These are phyloP conservation scores for Mystacornis crossleyi DNA, from an alignment of 2,113 vertebrate genomes.

Conservation along the genomic window DNA sequence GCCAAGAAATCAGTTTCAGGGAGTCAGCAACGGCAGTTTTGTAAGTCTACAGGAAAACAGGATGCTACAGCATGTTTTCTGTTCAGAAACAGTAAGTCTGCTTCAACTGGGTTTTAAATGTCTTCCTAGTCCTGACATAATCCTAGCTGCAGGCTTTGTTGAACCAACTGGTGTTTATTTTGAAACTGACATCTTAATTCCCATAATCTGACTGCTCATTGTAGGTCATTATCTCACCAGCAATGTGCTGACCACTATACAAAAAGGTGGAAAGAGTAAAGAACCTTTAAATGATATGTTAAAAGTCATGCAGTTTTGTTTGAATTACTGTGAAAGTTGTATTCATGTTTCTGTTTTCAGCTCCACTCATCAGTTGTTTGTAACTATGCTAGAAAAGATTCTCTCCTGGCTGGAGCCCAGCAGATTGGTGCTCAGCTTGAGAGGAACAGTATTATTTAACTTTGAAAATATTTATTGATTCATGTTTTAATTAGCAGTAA, in stretches of 20 bases:
- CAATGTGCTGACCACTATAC: constrained; percentile 15
- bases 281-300: not conserved
- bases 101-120: constrained; percentile 32
- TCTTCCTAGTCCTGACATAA: constrained; percentile 47
- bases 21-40: not conserved
- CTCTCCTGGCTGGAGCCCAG: constrained; percentile 67
- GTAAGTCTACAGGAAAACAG: not conserved
- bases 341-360: constrained; percentile 72
- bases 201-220: constrained; percentile 24
- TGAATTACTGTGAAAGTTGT: constrained; percentile 62
- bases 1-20: not conserved
- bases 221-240: constrained; percentile 49
- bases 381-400: constrained; percentile 71
- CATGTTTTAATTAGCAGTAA: constrained; percentile 75
- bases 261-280: constrained; percentile 8
- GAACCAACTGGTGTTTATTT: constrained; percentile 62
- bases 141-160: constrained; percentile 61
- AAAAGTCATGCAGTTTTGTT: constrained; percentile 22
- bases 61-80: not conserved
- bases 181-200: constrained; percentile 59
- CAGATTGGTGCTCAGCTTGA: constrained; percentile 76
- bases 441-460: constrained; percentile 75
- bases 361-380: constrained; percentile 70
- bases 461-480: constrained; percentile 78
- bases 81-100: constrained; percentile 16